Base-by-base conservation (phyloP, 1,140 invertebrate species). In the Conus ventricosus region DNA sequence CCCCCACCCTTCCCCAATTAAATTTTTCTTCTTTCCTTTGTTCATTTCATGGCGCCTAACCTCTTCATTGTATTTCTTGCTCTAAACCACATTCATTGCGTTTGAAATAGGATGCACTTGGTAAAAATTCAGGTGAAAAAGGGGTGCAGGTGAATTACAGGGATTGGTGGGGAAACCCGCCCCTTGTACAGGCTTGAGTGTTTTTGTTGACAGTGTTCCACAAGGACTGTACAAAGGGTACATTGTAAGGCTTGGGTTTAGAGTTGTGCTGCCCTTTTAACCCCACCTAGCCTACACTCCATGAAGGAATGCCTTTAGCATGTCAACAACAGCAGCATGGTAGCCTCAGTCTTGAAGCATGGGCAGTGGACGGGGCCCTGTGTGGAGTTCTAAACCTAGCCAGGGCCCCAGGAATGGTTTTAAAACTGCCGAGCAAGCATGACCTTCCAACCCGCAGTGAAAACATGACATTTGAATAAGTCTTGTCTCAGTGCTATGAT, bases 171-270 rank as follows among this genome's bases (percentile, higher is more conserved):
- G n/a, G n/a, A n/a, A n/a, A 39, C 39, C 0, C 0, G 39, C 0
- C 39, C 39, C 0, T 39, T 39, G 67, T 71, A 71, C 67, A 71
- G 67, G 67, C 23, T 20, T 71, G 82, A 11, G 51, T 86, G 84
- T 75, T n/a, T 86, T 23, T 78, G 25, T 57, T 51, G 85, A 54
- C 85, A 87, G 85, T 87, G 85, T 87, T 87, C 75, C 85, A 87
- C 25, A 5, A 78, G 75, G 67, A 76, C 63, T 87, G 85, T 87
- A 78, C 85, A 78, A n/a, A n/a, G 85, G 85, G 80, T 87, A 87
- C 54, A 87, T 87, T 78, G 85, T 87, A 80, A 87, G 85, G 25
- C 51, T 81, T 13, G 39, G 57, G 0, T 27, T 27, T 53, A 54
- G 15, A 20, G 5, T 53, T 11, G 11, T 83, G 53, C 23, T 55